These are phyloP conservation scores for Myripristis jacobus DNA, from an alignment of 2,797 vertebrate genomes.

Conservation along the genomic window DNA sequence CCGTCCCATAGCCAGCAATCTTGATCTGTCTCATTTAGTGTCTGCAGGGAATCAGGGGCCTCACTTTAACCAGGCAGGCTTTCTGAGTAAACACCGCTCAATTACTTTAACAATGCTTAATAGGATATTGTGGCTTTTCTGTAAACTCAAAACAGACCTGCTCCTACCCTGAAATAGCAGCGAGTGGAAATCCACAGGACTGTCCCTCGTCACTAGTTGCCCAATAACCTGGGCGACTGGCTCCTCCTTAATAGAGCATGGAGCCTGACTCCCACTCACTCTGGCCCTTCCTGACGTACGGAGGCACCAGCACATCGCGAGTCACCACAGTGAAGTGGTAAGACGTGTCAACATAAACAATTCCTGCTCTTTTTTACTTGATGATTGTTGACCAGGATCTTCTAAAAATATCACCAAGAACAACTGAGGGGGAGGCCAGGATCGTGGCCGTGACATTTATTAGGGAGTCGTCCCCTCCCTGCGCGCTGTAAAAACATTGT, in stretches of 20 bases:
- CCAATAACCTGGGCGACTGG: constrained; percentile 72
- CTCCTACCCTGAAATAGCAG: constrained; percentile 77
- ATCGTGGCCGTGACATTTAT: constrained; percentile 78
- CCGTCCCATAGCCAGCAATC: constrained; percentile 14
- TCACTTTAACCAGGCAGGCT: constrained; percentile 28
- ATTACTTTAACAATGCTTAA: constrained; percentile 79
- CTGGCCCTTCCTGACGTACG: constrained; percentile 72
- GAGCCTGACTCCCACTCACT: constrained; percentile 82
- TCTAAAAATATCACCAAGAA: constrained; percentile 77
- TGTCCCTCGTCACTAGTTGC: constrained; percentile 62
- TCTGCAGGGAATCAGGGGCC: constrained; percentile 37
- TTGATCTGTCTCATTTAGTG: constrained; percentile 1
- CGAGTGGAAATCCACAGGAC: constrained; percentile 73
- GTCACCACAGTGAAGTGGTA: constrained; percentile 80
- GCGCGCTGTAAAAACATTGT: constrained; percentile 62
- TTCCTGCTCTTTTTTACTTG: constrained; percentile 71
- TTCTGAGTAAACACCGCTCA: constrained; percentile 65
- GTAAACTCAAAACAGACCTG: constrained; percentile 80
- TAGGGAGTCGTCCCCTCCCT: constrained; percentile 74
- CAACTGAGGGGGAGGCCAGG: constrained; percentile 69
- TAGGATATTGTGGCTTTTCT: constrained; percentile 79
- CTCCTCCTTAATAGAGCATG: constrained; percentile 77
- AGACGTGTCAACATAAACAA: constrained; percentile 80
- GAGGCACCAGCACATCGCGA: constrained; percentile 72
- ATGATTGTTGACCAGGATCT: constrained; percentile 56